A percentile compares a stretch with the other conserved stretches of the same genome.
phyloP scores from a whole-genome alignment of 2,888 invertebrate genomes.

The Geotrupes spiniger region DNA sequence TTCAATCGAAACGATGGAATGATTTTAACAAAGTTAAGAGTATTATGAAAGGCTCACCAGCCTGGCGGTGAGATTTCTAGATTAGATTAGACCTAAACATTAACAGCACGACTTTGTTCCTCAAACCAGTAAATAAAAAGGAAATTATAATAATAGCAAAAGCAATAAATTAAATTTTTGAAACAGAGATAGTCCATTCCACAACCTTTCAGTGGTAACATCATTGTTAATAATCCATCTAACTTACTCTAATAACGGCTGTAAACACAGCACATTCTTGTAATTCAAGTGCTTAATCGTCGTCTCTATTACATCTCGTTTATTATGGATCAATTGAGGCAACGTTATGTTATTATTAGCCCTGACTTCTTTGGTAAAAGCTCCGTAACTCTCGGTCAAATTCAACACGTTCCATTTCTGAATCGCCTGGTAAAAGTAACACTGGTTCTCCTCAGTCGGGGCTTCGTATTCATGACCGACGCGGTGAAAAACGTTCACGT shows the following conservation, averaged over 20 bases:
- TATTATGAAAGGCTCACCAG: too few relatives aligned
- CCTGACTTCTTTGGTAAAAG: slow-evolving; percentile 72
- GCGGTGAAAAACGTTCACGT: slow-evolving; percentile 83
- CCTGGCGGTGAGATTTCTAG: too few relatives aligned
- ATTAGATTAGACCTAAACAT: too few relatives aligned
- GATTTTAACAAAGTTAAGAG: too few relatives aligned
- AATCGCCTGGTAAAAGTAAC: slow-evolving; percentile 77
- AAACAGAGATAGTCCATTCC: neutral
- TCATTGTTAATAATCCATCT: too few relatives aligned
- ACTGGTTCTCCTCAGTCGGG: slow-evolving; percentile 64
- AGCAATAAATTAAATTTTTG: slow-evolving; percentile 8
- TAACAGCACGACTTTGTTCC: too few relatives aligned
- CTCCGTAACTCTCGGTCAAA: slow-evolving; percentile 76
- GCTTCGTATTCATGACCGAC: slow-evolving; percentile 73
- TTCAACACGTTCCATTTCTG: slow-evolving; percentile 90
- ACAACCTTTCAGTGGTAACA: too few relatives aligned
- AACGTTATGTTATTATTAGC: slow-evolving; percentile 67
- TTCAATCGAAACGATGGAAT: neutral
- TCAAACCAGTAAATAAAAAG: too few relatives aligned
- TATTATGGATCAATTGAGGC: slow-evolving; percentile 78
- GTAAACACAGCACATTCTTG: slow-evolving; percentile 70
- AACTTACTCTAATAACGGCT: slow-evolving; percentile 83
- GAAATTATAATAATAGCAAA: too few relatives aligned
- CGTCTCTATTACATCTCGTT: slow-evolving; percentile 70
- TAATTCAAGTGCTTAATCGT: slow-evolving; percentile 71